A percentile compares a stretch with the other conserved stretches of the same genome.
phyloP scores from a whole-genome alignment of 2,888 invertebrate genomes.

The Macroteleia sp. region DNA sequence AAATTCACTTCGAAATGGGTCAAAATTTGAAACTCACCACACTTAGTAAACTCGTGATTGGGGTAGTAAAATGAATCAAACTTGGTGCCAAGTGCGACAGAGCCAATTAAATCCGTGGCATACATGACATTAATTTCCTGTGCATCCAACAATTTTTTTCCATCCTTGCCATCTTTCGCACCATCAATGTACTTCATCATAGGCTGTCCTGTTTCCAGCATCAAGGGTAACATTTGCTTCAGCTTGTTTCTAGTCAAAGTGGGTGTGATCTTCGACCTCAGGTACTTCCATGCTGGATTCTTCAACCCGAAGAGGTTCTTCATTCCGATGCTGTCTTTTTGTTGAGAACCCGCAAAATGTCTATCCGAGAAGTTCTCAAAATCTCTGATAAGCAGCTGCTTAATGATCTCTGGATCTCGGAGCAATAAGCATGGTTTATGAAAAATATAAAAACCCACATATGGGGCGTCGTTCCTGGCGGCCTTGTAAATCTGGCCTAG shows the following conservation, averaged over 20 bases:
- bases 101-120: constrained; percentile 77
- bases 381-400: constrained; percentile 80
- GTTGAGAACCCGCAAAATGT: constrained; percentile 81
- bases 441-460: constrained; percentile 85
- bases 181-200: constrained; percentile 73
- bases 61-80: constrained; percentile 75
- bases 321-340: constrained; percentile 82
- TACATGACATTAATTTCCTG: constrained; percentile 76
- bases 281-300: constrained; percentile 85
- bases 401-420: constrained; percentile 84
- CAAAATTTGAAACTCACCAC: no score
- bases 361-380: constrained; percentile 85
- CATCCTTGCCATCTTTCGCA: constrained; percentile 54
- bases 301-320: constrained; percentile 83
- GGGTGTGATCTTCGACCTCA: constrained; percentile 85
- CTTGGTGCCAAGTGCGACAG: constrained; percentile 73
- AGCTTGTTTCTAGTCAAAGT: constrained; percentile 86
- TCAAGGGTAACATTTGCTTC: constrained; percentile 85
- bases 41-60: constrained; percentile 72
- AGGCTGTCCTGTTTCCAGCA: constrained; percentile 80
- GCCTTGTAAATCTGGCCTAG: constrained; percentile 72
- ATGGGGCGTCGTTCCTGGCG: constrained; percentile 71
- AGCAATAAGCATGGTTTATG: constrained; percentile 84
- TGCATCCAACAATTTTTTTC: constrained; percentile 71
- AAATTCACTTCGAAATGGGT: no score